Percentiles rank a stretch among this genome's conserved stretches.
Conservation (phyloP, 2,888 invertebrate genomes). For the Phragmatobia fuliginosa region DNA sequence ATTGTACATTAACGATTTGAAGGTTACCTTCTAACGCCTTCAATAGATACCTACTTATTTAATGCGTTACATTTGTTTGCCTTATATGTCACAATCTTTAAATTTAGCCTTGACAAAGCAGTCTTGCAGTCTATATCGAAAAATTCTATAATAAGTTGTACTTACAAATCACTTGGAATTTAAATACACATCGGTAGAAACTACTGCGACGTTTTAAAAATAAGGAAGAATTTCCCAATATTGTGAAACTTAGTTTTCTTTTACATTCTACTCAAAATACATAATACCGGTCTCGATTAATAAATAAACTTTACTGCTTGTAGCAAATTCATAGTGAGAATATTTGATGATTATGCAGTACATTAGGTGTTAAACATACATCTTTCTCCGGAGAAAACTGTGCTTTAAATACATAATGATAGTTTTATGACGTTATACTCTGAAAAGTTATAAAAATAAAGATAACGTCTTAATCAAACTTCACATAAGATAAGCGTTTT, state of each 20-base stretch:
- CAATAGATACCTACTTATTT: background rate
- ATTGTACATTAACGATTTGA: background rate
- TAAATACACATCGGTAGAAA: background rate
- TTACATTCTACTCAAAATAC: no score
- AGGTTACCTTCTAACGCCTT: background rate
- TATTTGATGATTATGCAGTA: background rate
- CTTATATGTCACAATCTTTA: background rate
- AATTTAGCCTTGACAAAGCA: background rate
- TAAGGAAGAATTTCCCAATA: no score
- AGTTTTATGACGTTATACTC: conserved; percentile 32
- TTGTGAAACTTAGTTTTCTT: no score
- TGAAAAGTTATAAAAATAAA: conserved; percentile 37
- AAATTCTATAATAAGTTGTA: no score
- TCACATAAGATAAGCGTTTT: conserved; percentile 42
- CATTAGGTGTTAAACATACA: background rate
- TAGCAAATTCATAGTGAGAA: background rate
- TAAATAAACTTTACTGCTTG: background rate
- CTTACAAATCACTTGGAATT: no score
- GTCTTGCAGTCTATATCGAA: background rate
- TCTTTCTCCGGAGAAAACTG: conserved; percentile 18
- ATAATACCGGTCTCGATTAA: background rate
- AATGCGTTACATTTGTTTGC: background rate
- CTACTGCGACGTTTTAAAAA: background rate
- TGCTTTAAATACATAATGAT: conserved; percentile 31
- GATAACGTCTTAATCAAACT: conserved; percentile 42